Evolutionary conservation across 2,113 vertebrate species (phyloP), one percentile per base, ranked within the genome.

Genomic region (Peromyscus polionotus): DNA sequence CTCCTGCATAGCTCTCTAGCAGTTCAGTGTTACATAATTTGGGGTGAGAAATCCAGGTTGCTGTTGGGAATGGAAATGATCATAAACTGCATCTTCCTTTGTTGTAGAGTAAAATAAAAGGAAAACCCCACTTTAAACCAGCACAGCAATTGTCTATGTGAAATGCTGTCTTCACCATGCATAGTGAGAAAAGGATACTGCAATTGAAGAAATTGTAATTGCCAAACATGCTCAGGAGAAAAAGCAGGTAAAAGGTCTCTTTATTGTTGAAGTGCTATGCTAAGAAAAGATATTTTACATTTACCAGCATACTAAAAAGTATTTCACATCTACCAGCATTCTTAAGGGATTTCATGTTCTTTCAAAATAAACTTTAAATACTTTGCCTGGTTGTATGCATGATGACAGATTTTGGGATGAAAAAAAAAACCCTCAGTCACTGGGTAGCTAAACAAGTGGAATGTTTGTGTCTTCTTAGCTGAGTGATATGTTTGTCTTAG

Each of bases 301-400:
- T 96, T 96, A 93, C 92, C 91, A 96, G 84, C 93, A 95, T 91
- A 96, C 96, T 97, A 70, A 54, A 45, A 91, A 95, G 59, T 16
- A 91, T 31, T 75, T 95, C 91, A 90, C 96, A 90, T 97, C 96
- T 94, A 88, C 92, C 84, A 95, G 88, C 92, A 97, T 97, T 97
- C 97, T 97, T 97, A 22, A 96, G 95, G 94, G 93, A 97, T 95
- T 98, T 98, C 68, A 89, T 86, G 96, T 96, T 96, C 95, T 97
- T 96, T 98, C 96, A 97, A 98, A 98, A 96, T 97, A 97, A 98
- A 98, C 96, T 93, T 63, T 92, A 95, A 97, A 94, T 95, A 95
- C 45, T 94, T 97, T 96, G 93, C 65, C 84, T 81, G 87, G 79
- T 92, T 97, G 93, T 85, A 95, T 65, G 84, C 54, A 67, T 33